These are phyloP conservation scores for Scartelaos histophorus DNA, from an alignment of 2,113 vertebrate species.

Conservation along the genomic window DNA sequence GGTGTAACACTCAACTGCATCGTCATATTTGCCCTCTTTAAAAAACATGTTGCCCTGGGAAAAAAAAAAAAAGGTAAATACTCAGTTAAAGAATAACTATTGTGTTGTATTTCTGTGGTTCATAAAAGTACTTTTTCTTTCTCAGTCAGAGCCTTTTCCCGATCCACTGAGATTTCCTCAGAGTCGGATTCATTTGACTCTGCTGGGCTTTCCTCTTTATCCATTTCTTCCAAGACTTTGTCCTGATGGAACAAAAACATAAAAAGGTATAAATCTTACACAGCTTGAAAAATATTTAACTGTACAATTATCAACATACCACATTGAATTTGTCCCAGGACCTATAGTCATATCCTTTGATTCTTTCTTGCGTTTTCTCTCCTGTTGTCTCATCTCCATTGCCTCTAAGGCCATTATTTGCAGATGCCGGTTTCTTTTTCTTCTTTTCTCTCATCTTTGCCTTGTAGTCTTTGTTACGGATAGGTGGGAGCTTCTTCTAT, in stretches of 20 bases:
- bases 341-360: conserved; percentile 89
- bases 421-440: conserved; percentile 58
- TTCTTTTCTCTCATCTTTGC: conserved; percentile 84
- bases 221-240: conserved; percentile 87
- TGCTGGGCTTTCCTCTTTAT: conserved; percentile 85
- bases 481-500: conserved; percentile 83
- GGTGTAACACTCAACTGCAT: conserved; percentile 91
- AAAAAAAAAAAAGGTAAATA: conserved; percentile 8
- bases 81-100: not conserved
- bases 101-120: too few species aligned
- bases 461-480: conserved; percentile 90
- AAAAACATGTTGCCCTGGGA: conserved; percentile 89
- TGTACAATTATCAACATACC: conserved; percentile 65
- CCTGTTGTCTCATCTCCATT: conserved; percentile 74
- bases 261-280: not conserved
- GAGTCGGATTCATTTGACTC: conserved; percentile 90
- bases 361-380: conserved; percentile 79
- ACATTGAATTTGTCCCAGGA: conserved; percentile 96
- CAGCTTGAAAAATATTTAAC: not conserved
- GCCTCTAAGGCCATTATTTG: conserved; percentile 31
- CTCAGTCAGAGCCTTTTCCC: conserved; percentile 82
- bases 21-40: conserved; percentile 89
- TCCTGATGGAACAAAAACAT: conserved; percentile 71
- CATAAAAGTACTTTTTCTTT: conserved; percentile 84
- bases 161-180: conserved; percentile 83